Evolutionary conservation across 2,113 vertebrate genomes (phyloP).

Genomic region (Eretmochelys imbricata): DNA sequence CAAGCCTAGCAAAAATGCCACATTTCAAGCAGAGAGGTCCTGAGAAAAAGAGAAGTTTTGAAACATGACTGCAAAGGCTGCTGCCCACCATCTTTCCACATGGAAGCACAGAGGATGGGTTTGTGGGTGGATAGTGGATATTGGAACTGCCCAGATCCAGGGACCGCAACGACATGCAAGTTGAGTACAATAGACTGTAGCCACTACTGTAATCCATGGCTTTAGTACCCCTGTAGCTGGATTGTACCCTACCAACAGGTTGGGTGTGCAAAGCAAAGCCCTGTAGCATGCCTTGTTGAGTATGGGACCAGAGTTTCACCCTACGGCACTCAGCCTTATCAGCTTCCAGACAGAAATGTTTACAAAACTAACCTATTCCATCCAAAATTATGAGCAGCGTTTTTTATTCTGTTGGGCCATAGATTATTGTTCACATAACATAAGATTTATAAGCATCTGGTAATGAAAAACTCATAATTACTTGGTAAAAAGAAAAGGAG

Average conservation of each 20-base stretch:
- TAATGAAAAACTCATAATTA: not conserved
- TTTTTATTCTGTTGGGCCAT: not conserved
- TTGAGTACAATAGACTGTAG: not conserved
- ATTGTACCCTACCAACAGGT: not conserved
- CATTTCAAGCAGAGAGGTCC: slow-evolving; percentile 3
- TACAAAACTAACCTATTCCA: not conserved
- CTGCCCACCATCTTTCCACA: not conserved
- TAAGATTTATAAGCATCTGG: not conserved
- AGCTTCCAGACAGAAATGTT: not conserved
- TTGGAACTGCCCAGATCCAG: not conserved
- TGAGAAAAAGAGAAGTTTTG: not conserved
- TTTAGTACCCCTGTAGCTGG: not conserved
- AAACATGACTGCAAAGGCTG: not conserved
- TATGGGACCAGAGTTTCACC: not conserved
- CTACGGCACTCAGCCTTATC: rapidly evolving
- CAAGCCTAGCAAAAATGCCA: not conserved
- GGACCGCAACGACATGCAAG: not conserved
- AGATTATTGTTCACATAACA: not conserved
- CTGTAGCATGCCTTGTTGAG: not conserved
- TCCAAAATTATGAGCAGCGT: not conserved
- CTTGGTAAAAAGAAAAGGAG: not conserved
- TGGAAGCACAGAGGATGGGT: not conserved
- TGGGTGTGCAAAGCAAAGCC: not conserved
- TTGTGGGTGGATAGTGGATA: not conserved
- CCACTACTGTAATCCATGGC: not conserved